phyloP scores from a whole-genome alignment of 2,113 vertebrate genomes.

The Silurus meridionalis region DNA sequence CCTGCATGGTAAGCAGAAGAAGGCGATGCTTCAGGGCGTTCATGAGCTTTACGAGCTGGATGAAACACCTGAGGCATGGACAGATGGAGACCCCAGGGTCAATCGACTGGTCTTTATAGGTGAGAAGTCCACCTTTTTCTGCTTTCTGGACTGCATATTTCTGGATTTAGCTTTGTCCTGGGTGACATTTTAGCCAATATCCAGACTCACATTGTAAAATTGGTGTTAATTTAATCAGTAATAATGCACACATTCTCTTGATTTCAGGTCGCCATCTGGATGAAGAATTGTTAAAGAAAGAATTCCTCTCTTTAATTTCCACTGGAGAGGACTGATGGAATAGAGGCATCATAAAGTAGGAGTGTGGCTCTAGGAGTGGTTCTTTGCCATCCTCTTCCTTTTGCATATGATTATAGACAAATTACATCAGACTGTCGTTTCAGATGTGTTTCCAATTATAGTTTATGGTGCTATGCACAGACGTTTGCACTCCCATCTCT shows the following conservation, averaged over 20 bases:
- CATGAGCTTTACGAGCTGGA: constrained; percentile 93
- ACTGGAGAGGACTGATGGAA: constrained; percentile 29
- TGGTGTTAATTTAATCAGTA: background rate
- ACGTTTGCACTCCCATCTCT: background rate
- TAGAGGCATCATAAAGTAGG: constrained; percentile 2
- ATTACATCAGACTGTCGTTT: background rate
- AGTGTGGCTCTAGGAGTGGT: background rate
- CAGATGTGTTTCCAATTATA: background rate
- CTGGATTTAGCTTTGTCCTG: background rate
- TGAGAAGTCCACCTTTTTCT: constrained; percentile 61
- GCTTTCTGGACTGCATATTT: background rate
- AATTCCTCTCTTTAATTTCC: constrained; percentile 76
- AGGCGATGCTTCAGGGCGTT: constrained; percentile 91
- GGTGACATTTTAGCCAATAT: background rate
- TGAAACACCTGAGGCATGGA: constrained; percentile 86
- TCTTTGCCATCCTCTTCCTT: background rate
- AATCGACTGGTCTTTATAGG: constrained; percentile 91
- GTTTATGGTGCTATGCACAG: background rate
- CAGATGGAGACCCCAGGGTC: constrained; percentile 71
- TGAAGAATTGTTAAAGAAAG: constrained; percentile 79
- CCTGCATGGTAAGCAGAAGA: constrained; percentile 80
- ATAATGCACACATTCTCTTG: background rate
- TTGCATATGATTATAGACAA: background rate
- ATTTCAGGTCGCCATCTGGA: constrained; percentile 88
- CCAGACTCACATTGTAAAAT: background rate